Base-by-base conservation (phyloP, 2,113 vertebrate species). In the Natator depressus region DNA sequence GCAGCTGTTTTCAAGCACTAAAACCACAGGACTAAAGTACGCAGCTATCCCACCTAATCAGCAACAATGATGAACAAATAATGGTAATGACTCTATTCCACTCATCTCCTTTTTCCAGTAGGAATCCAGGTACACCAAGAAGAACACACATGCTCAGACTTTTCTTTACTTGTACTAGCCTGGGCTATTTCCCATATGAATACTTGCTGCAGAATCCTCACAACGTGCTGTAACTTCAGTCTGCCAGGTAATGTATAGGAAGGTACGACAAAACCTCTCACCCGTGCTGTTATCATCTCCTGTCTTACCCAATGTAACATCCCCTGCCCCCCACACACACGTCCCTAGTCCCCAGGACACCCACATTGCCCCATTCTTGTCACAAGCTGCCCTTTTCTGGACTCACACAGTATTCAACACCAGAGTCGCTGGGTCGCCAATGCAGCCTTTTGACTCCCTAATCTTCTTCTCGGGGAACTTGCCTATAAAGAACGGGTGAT, bases 1-100 rank as follows among this genome's bases (percentile, higher is more conserved):
- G 92, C 96, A 97, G 89, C 93, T 97, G 96, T 92, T 97, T 91
- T 84, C 29, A 79, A 92, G 79, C 59, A 96, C 25, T 97, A 96
- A 97, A 98, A 96, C 93, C 89, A 95, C 50, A 31, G 93, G 95
- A 50, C 92, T 84, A 94, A 89, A 93, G 96, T 91, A 88, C 94
- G 75, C 80, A 89, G 85, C 86, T 69, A 24, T 88, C 85, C 62
- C 51, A 82, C 80, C 84, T 94, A 82, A 55, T 84, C 93, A 91
- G 76, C 50, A 87, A 93, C 94, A 94, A 95, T 53, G 91, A 85
- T 90, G 57, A 91, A 91, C 95, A 95, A 97, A 95, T 96, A 97
- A 95, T 87, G 55, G 3, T 90, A 91, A 93, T 88, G 65, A 72
- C 51, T 93, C n/a, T 24, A 13, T 55, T 83, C 49, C 42, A 25